Base-by-base conservation (phyloP, 2,888 invertebrate species). In the Torymus tubicola region DNA sequence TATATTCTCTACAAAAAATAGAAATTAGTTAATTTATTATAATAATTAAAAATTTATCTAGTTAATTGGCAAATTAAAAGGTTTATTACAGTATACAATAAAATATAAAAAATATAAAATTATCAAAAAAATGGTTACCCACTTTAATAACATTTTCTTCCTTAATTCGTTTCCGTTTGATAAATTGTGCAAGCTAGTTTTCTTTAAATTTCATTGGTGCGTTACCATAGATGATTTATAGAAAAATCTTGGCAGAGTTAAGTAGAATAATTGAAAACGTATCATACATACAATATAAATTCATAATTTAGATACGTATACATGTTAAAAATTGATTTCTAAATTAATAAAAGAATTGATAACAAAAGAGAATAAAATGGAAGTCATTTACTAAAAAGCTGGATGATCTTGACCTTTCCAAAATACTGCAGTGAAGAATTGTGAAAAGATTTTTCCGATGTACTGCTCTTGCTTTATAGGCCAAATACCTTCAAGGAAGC, bases 401-500 rank as follows among this genome's bases (percentile, higher is more conserved):
- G 80, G 78, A 79, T 84, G 84, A 11, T 85, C 79, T 42, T 83
- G 67, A 16, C 71, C 83, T 42, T 82, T 61, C 55, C 84, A 91
- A 86, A 94, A 93, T 86, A 94, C 91, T 84, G 93, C 94, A 31
- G 89, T 90, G 88, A 95, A 95, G 91, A 93, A 95, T 90, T 95
- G 94, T 11, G 90, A 90, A 83, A 94, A 94, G 24, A 95, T 88
- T 82, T 92, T 93, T 84, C 91, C 92, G 91, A 94, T 93, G 83
- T 93, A 94, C 85, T 94, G 94, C 82, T 93, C 92, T 63, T 92
- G 91, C 16, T 91, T 91, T 5, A 91, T 91, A 55, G 95, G 95
- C 94, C 94, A 94, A 91, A 94, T 91, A 71, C 96, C 96, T 90
- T 96, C 96, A 88, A 96, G 92, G 90, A 96, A 96, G 18, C 95